Conservation (phyloP, 2,797 vertebrate genomes). For the Sarcoramphus papa region DNA sequence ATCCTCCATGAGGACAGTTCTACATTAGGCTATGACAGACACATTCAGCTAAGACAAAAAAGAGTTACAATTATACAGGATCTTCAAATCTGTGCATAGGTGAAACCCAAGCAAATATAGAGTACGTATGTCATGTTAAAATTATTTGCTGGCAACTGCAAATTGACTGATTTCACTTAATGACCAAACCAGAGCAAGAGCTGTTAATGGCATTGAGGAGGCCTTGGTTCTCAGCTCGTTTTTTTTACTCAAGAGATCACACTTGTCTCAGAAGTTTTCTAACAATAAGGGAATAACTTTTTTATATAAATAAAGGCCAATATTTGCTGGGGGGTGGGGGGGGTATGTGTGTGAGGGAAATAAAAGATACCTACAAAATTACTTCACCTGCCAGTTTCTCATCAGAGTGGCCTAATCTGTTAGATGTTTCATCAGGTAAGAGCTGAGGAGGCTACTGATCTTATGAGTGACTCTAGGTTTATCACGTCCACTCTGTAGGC, state of each 20-base stretch:
- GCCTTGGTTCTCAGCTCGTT: rapidly evolving
- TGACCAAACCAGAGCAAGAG: neutral
- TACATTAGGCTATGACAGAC: neutral
- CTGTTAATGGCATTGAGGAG: neutral
- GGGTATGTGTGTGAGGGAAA: too few species aligned
- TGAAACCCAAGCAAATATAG: neutral
- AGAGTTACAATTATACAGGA: neutral
- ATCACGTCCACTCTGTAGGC: neutral
- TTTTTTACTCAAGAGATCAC: neutral
- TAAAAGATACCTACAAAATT: neutral
- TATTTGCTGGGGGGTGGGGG: neutral
- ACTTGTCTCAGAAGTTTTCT: neutral
- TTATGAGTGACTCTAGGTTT: neutral
- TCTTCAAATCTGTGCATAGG: neutral
- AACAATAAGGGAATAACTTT: neutral
- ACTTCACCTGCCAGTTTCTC: neutral
- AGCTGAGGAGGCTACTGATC: neutral
- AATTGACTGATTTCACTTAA: neutral
- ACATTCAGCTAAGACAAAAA: neutral
- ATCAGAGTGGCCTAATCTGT: neutral
- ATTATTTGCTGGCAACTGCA: neutral
- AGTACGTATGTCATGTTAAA: neutral
- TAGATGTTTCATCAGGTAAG: neutral
- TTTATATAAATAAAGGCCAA: neutral
- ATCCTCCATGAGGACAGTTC: too few species aligned